phyloP scores from a whole-genome alignment of 2,113 vertebrate genomes.

The Calyptommatus sinebrachiatus region DNA sequence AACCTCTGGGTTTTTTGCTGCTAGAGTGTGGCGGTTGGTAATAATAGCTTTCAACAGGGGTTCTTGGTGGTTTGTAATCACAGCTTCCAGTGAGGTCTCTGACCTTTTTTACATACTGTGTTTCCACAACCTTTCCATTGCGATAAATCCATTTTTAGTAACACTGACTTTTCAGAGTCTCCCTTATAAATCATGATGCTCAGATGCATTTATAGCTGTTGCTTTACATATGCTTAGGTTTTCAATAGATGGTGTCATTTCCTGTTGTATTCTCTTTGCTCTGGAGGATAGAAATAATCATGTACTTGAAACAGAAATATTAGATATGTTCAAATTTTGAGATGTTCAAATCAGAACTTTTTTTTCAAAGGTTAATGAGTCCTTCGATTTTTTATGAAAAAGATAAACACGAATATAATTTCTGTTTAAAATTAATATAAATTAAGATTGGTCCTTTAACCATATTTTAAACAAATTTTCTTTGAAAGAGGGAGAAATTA shows the following conservation, averaged over 20 bases:
- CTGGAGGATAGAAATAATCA: background rate
- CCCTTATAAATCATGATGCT: constrained; percentile 8
- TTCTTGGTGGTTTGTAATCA: constrained; percentile 49
- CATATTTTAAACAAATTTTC: background rate
- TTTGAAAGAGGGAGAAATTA: background rate
- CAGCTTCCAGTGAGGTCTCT: constrained; percentile 41
- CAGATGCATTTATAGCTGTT: background rate
- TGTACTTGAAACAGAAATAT: background rate
- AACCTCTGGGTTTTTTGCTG: constrained; percentile 33
- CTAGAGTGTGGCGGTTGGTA: constrained; percentile 31
- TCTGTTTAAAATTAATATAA: background rate
- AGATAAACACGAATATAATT: background rate
- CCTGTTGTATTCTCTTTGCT: background rate
- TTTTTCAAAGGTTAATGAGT: background rate
- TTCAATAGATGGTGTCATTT: background rate
- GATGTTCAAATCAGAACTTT: background rate
- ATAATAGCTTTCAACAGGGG: constrained; percentile 50
- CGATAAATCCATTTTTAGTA: constrained; percentile 29
- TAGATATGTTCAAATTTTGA: background rate
- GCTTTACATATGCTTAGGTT: background rate
- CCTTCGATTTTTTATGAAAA: background rate
- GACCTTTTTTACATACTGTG: constrained; percentile 49
- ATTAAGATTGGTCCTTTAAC: background rate
- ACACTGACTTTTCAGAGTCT: constrained; percentile 11
- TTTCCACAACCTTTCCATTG: constrained; percentile 26